Evolutionary conservation across 2,113 vertebrate genomes (phyloP), one percentile per base, ranked within the genome.

Genomic region (Serinus canaria): DNA sequence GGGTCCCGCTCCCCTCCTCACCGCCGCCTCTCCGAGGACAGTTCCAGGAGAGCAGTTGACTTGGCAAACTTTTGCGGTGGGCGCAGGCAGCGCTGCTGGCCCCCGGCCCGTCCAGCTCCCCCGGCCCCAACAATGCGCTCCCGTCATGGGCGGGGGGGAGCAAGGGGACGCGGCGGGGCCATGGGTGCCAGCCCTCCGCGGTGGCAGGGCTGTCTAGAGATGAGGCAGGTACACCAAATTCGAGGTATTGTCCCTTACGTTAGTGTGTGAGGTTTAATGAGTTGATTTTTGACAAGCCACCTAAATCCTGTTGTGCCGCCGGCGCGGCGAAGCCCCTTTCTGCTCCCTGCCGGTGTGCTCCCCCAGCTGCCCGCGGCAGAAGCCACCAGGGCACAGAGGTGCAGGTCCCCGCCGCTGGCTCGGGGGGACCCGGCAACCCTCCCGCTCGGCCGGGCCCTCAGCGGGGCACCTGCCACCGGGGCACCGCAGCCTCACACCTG

Each of bases 91-190:
- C 92, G 66, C 87, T 79, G 97, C 95, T 89, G 95, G 90, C 92
- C 84, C 95, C 95, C 56, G 92, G 93, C 53, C 85, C 53, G 90
- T 85, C 92, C 85, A 76, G 79, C 83, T 93, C 95, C 92, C 89
- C 94, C 96, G 87, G 94, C 88, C 75, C 95, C 37, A 96, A 92
- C 97, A 98, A 97, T 97, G 96, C 89, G 63, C 67, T 96, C 98
- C 95, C 77, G 96, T 17, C 39, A 16, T 2, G 15, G 41, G 10
- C 8, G 3, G 3, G 28, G 28, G 50, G 73, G 19, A 64, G 60
- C 30, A 1, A 8, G 25, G 35, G 46, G 60, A 39, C 11, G 8
- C 15, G 23, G 44, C 62, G 21, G 58, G 95, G 94, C 60, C 89
- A 53, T 75, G 95, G 93, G 94, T 79, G 77, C 88, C 97, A 67